Evolutionary conservation across 2,113 vertebrate genomes (phyloP).

Genomic region (Elachura formosa): DNA sequence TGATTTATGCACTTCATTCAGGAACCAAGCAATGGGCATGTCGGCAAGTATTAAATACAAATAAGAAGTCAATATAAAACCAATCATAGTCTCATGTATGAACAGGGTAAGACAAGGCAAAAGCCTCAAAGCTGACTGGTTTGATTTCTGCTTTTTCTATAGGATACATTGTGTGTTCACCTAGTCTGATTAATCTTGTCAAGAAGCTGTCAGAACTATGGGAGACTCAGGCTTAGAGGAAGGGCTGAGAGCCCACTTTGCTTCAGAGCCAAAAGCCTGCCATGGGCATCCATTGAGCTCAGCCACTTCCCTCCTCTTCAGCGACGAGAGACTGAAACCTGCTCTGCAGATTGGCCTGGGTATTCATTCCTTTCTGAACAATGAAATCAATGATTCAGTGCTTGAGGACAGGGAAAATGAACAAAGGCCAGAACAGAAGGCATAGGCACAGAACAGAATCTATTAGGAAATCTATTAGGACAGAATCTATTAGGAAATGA

Average conservation of each 20-base stretch:
- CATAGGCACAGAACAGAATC: neutral
- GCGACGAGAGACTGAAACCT: neutral
- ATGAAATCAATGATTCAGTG: neutral
- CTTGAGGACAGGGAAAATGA: neutral
- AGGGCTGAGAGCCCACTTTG: neutral
- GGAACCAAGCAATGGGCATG: neutral
- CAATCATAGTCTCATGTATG: accelerated
- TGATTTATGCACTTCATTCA: neutral
- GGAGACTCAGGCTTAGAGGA: neutral
- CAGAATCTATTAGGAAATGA: conserved; percentile 19
- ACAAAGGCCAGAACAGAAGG: neutral
- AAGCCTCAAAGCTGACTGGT: neutral
- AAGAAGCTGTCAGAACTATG: neutral
- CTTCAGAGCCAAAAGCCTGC: neutral
- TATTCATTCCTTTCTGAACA: neutral
- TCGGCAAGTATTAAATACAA: neutral
- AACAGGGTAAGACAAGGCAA: neutral
- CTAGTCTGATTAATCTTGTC: neutral
- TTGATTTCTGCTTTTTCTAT: neutral
- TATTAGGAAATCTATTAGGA: conserved; percentile 23
- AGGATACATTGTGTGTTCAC: neutral
- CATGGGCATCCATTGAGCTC: neutral
- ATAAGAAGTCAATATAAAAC: neutral
- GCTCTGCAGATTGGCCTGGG: neutral
- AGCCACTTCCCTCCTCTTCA: neutral